Evolutionary conservation across 2,888 invertebrate species (phyloP), one percentile per base, ranked within the genome.

Genomic region (Melieria picta): DNA sequence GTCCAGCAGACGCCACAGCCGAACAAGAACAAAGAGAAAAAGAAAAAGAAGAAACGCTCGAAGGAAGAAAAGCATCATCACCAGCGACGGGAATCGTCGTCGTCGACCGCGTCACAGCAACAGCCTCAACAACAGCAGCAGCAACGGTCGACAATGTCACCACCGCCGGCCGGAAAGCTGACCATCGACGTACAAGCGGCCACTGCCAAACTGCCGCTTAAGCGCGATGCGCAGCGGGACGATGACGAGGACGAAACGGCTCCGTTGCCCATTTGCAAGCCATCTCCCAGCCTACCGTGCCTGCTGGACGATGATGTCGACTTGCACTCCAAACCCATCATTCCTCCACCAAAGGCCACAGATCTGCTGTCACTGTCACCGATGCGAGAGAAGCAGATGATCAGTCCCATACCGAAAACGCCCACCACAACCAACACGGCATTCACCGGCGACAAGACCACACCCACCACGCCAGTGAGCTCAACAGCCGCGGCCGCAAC

Each of bases 21-120:
- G 52, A 64, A 72, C 65, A 84, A 93, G 76, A 88, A 88, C 66
- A 93, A 92, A 82, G 94, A 94, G 78, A 94, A 93, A 86, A 94
- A 93, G 86, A 95, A 95, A 87, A 95, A 94, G 84, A 91, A 94
- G 79, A 95, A 94, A 84, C 93, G 92, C 82, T 93, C 91, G 68
- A 93, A 92, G 83, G 94, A 94, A 79, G 94, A 94, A 74, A 90
- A 91, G 76, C 91, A 89, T 80, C 91, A 93, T 81, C 91, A 91
- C 81, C 77, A 80, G 71, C 80, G 84, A 4, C 80, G 82, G 0
- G 83, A 82, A 11, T 76, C 80, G 10, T 62, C 77, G 52, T 73
- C 74, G 30, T 73, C 76, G 13, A 76, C 74, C 58, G 65, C 78
- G 61, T 75, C 76, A 61, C 62, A 66, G 4, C 75, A 71, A 62